Evolutionary conservation across 1,140 invertebrate genomes (phyloP).

Genomic region (Drosophila nikananu): DNA sequence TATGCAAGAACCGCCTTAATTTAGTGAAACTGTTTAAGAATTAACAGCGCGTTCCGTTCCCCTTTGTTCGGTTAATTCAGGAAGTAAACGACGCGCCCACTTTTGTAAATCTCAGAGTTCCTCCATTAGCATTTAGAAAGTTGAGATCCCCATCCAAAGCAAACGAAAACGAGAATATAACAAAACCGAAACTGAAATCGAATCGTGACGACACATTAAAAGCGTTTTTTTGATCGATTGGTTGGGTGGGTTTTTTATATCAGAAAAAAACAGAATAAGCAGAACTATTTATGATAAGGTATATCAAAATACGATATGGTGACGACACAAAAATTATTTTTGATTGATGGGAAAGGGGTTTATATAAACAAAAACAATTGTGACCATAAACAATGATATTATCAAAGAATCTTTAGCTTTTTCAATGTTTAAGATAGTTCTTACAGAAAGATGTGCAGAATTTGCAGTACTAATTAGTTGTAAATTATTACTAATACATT

Average conservation of each 20-base stretch:
- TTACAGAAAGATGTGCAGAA: background rate
- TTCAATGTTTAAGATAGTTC: background rate
- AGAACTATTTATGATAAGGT: background rate
- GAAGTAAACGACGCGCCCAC: slow-evolving; percentile 35
- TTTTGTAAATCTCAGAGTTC: slow-evolving; percentile 19
- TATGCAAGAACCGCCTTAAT: slow-evolving; percentile 23
- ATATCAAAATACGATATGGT: background rate
- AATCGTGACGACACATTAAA: slow-evolving; percentile 12
- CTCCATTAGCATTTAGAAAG: slow-evolving; percentile 57
- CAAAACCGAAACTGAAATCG: slow-evolving; percentile 10
- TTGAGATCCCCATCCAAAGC: slow-evolving; percentile 4
- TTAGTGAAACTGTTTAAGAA: slow-evolving; percentile 40
- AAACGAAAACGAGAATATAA: slow-evolving; percentile 43
- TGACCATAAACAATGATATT: background rate
- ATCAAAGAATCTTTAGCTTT: background rate
- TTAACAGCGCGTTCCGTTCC: slow-evolving; percentile 7
- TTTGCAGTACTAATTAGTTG: background rate
- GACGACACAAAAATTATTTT: background rate
- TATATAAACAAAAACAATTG: background rate
- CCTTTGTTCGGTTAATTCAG: slow-evolving; percentile 31
- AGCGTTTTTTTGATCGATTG: slow-evolving; percentile 4
- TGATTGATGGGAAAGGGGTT: background rate
- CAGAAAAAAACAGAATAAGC: background rate
- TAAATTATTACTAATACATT: background rate
- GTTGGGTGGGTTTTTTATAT: slow-evolving; percentile 1